Evolutionary conservation across 2,888 invertebrate species (phyloP).

Genomic region (Plebejus anna): DNA sequence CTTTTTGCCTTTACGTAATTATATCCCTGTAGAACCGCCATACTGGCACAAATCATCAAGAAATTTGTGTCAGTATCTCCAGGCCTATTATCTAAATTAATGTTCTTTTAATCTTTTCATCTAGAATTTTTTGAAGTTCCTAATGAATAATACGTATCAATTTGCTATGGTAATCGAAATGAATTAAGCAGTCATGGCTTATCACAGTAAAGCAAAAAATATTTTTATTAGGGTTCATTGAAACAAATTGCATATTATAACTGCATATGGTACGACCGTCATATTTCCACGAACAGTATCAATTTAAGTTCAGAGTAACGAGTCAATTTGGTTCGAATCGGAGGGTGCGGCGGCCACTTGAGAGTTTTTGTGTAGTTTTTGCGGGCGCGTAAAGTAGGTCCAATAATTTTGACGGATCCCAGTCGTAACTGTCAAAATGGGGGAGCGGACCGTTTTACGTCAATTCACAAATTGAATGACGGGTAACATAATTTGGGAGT

Average conservation of each 20-base stretch:
- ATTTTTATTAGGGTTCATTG: background rate
- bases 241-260: conserved; percentile 30
- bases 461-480: conserved; percentile 60
- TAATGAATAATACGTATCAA: background rate
- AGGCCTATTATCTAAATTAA: too few relatives aligned
- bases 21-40: too few relatives aligned
- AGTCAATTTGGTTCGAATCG: conserved; percentile 62
- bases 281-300: conserved; percentile 42
- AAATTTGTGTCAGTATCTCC: too few relatives aligned
- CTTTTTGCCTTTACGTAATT: too few relatives aligned
- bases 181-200: background rate
- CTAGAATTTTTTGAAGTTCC: background rate
- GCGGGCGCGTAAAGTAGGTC: conserved; percentile 65
- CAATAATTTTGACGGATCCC: conserved; percentile 76
- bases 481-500: conserved; percentile 44
- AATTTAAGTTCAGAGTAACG: conserved; percentile 51
- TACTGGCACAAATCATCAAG: too few relatives aligned
- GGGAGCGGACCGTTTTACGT: conserved; percentile 64
- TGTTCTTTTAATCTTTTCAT: background rate
- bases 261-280: conserved; percentile 36
- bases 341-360: conserved; percentile 56
- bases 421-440: conserved; percentile 66
- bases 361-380: conserved; percentile 65
- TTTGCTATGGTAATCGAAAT: background rate
- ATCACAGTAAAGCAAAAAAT: background rate